Percentiles rank a stretch among this genome's conserved stretches.
Conservation (phyloP, 2,113 vertebrate genomes). For the Arenaria interpres region DNA sequence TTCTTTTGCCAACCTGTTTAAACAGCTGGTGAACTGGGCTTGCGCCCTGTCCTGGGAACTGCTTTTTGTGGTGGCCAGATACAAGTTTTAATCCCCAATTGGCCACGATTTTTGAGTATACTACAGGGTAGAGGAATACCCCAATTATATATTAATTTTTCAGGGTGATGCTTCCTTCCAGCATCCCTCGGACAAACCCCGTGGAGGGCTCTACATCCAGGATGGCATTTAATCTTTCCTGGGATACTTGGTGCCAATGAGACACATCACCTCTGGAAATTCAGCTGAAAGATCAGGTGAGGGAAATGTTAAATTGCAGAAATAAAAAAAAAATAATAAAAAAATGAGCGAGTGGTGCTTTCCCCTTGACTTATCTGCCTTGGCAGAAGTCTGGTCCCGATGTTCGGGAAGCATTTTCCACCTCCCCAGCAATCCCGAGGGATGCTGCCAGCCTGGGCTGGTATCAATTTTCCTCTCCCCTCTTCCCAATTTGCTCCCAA, state of each 20-base stretch:
- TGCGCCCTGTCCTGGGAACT: neutral
- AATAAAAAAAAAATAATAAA: neutral
- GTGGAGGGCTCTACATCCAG: neutral
- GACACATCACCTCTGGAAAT: neutral
- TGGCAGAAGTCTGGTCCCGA: neutral
- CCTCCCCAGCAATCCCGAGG: neutral
- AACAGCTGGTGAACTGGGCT: neutral
- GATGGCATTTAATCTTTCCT: neutral
- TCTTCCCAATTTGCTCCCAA: neutral
- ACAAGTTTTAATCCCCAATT: neutral
- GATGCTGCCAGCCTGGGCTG: neutral
- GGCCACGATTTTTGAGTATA: fast-evolving
- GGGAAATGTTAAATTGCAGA: slow-evolving; percentile 12
- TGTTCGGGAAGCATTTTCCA: neutral
- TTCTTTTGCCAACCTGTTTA: neutral
- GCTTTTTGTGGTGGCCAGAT: fast-evolving
- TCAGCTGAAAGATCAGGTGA: neutral
- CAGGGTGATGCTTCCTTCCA: neutral
- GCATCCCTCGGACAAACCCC: fast-evolving
- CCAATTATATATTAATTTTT: neutral
- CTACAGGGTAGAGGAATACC: neutral
- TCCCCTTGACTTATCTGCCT: neutral
- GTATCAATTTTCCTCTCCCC: neutral
- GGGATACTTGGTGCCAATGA: neutral
- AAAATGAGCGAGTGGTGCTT: fast-evolving